Conservation (phyloP, 2,113 vertebrate species). For the Sander lucioperca region DNA sequence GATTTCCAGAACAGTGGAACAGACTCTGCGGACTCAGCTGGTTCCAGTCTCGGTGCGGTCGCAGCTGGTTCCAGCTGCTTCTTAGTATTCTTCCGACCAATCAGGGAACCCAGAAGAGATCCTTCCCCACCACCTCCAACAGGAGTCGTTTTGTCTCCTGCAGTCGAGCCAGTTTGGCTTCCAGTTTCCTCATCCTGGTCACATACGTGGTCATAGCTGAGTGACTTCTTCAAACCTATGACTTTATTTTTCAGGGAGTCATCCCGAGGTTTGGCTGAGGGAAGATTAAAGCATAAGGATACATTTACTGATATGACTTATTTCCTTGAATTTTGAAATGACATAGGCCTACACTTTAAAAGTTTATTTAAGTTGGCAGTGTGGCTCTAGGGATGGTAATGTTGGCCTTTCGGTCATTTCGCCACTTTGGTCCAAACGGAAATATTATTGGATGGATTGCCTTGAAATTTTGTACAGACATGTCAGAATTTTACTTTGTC, state of each 20-base stretch:
- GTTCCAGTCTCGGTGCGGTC: conserved; percentile 73
- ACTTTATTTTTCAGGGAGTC: conserved; percentile 92
- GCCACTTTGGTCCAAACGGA: neutral
- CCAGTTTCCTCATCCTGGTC: conserved; percentile 90
- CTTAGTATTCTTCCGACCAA: conserved; percentile 84
- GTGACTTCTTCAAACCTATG: conserved; percentile 93
- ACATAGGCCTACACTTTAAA: no score
- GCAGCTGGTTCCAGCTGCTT: conserved; percentile 82
- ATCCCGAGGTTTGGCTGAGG: conserved; percentile 86
- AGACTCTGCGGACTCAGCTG: conserved; percentile 89
- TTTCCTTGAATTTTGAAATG: no score
- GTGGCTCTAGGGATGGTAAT: neutral
- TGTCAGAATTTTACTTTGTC: no score
- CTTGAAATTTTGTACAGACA: no score
- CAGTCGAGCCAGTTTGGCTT: conserved; percentile 85
- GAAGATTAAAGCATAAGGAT: neutral
- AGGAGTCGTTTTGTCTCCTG: conserved; percentile 85
- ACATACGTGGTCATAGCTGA: conserved; percentile 94
- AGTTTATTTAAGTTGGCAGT: no score
- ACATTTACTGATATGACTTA: neutral
- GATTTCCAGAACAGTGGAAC: conserved; percentile 97
- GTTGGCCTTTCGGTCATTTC: neutral
- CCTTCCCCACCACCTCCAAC: conserved; percentile 85
- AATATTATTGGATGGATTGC: no score
- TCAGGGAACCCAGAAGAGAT: conserved; percentile 88